Conservation (phyloP, 2,113 vertebrate genomes). For the Pachypanchax playfairii region DNA sequence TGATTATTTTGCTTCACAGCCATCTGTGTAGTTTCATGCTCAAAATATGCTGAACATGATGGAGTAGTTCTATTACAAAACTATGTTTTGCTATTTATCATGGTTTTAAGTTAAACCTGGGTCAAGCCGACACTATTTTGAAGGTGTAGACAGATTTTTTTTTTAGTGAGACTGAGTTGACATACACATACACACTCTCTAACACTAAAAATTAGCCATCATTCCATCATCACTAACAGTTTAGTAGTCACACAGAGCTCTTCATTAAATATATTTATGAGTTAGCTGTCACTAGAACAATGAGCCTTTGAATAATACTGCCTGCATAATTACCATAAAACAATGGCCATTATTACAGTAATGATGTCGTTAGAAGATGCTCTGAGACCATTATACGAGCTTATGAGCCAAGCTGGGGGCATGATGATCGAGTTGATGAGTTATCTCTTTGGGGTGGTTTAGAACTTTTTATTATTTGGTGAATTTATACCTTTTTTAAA, state of each 20-base stretch:
- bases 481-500: neutral
- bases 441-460: slow-evolving; percentile 35
- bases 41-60: too few species aligned
- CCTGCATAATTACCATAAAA: slow-evolving; percentile 61
- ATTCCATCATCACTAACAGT: slow-evolving; percentile 58
- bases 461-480: slow-evolving; percentile 24
- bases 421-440: neutral
- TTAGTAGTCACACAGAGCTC: slow-evolving; percentile 53
- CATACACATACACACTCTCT: slow-evolving; percentile 13
- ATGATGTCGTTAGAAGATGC: slow-evolving; percentile 57
- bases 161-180: neutral
- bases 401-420: slow-evolving; percentile 24
- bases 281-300: slow-evolving; percentile 47
- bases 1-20: too few species aligned
- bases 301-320: slow-evolving; percentile 62
- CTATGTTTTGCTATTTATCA: too few species aligned
- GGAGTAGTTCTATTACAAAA: too few species aligned
- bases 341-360: slow-evolving; percentile 60
- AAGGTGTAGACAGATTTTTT: too few species aligned
- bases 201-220: slow-evolving; percentile 1
- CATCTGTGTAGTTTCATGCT: too few species aligned
- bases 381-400: slow-evolving; percentile 13
- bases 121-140: too few species aligned
- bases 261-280: slow-evolving; percentile 70
- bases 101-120: too few species aligned